A percentile compares a stretch with the other conserved stretches of the same genome.
These are phyloP conservation scores for Apomyelois bistriatella DNA, from an alignment of 2,888 invertebrate species.

Conservation along the genomic window DNA sequence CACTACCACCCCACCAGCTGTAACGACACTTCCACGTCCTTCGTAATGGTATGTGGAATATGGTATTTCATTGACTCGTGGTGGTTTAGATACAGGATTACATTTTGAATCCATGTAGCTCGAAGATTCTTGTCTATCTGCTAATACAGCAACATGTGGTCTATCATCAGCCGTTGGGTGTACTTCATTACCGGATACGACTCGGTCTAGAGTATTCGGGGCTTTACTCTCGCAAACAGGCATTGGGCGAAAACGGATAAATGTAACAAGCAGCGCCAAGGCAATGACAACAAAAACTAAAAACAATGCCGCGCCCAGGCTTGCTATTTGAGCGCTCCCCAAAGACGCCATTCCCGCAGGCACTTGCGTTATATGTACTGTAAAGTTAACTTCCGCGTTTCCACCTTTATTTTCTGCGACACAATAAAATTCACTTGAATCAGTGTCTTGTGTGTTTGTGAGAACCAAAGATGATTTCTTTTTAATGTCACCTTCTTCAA, in stretches of 20 bases:
- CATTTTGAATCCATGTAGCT: conserved; percentile 66
- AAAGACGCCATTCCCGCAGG: conserved; percentile 90
- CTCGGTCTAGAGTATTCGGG: conserved; percentile 86
- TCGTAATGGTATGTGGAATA: conserved; percentile 86
- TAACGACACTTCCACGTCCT: conserved; percentile 83
- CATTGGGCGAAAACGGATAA: conserved; percentile 86
- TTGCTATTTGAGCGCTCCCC: conserved; percentile 91
- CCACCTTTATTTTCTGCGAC: conserved; percentile 95
- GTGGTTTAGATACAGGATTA: conserved; percentile 87
- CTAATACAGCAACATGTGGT: conserved; percentile 79
- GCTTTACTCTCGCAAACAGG: conserved; percentile 88
- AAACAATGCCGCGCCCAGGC: conserved; percentile 89
- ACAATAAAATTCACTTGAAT: conserved; percentile 92
- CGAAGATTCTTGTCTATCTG: conserved; percentile 71
- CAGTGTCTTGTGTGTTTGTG: conserved; percentile 90
- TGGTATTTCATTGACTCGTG: conserved; percentile 83
- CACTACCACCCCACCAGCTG: conserved; percentile 83
- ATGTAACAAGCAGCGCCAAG: conserved; percentile 84
- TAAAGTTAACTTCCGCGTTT: conserved; percentile 93
- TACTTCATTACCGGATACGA: conserved; percentile 81
- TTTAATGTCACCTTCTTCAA: conserved; percentile 87
- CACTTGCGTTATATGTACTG: conserved; percentile 88
- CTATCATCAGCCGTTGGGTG: conserved; percentile 70
- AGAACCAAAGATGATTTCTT: conserved; percentile 88
- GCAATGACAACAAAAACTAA: conserved; percentile 88